Evolutionary conservation across 2,113 vertebrate genomes (phyloP), one percentile per base, ranked within the genome.

Genomic region (Thamnophis sirtalis): DNA sequence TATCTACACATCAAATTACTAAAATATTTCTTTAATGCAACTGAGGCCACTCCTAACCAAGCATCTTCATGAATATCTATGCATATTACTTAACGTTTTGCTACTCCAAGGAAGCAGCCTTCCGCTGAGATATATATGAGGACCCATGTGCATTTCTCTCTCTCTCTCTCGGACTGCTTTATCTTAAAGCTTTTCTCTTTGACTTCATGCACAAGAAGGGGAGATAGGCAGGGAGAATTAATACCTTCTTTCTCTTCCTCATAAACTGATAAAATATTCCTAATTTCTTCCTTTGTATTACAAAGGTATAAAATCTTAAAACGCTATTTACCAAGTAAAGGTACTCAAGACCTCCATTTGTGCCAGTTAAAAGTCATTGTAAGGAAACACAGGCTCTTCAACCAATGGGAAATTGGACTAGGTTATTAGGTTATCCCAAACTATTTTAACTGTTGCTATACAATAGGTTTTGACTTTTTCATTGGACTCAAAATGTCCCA

Each of bases 1-100:
- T 94, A 96, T 96, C 96, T 96, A 97, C 96, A 97, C 96, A 94
- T 73, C 91, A 91, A 94, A 95, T 95, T 96, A 96, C 96, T 93
- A 96, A 96, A 92, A 92, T 85, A 91, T 93, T 96, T 96, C 94
- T 96, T 93, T 89, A 55, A 92, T 93, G 95, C 95, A 97, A 95
- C 95, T 84, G 93, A 95, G 95, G 88, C 55, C 91, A 91, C 85
- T 92, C 84, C 38, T 33, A 92, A 43, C 11, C 73, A 89, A 55
- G 13, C 54, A 50, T 84, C 68, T 55, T n/a, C 22, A 88, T 22
- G 54, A 63, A 58, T 73, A 91, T 68, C 38, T 88, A 88, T 54
- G 48, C 26, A 84, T 80, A 26, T 48, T 90, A 56, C 24, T 56
- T 2, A 15, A 15, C 28, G 28, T 58, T 9, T 9, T 28, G 26